A percentile compares a stretch with the other conserved stretches of the same genome.
Conservation (phyloP, 2,797 vertebrate genomes). For the Tadarida brasiliensis region DNA sequence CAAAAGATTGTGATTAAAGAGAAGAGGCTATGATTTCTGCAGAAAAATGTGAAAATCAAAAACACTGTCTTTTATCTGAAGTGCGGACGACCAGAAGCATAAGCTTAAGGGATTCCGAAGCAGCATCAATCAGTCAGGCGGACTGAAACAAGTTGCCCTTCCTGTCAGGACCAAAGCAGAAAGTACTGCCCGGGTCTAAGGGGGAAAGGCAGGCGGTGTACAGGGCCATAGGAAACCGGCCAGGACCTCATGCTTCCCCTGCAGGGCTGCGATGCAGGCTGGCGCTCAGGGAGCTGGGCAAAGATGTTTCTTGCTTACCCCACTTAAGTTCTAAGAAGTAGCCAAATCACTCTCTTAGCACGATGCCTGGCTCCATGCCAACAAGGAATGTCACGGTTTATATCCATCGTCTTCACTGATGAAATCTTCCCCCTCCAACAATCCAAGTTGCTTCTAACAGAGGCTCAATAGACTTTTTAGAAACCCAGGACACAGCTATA, state of each 20-base stretch:
- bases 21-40: constrained; percentile 28
- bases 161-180: constrained; percentile 47
- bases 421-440: constrained; percentile 5
- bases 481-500: background rate
- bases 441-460: background rate
- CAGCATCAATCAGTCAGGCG: constrained; percentile 39
- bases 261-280: background rate
- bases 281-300: background rate
- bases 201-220: background rate
- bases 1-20: constrained; percentile 65
- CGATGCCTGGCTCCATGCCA: background rate
- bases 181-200: background rate
- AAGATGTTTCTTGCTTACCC: background rate
- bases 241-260: background rate
- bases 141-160: constrained; percentile 25
- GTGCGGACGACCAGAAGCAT: background rate
- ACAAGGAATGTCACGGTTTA: constrained; percentile 12
- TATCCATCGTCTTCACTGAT: background rate
- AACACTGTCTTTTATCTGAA: constrained; percentile 61
- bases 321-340: constrained; percentile 11
- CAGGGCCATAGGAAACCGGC: background rate
- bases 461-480: background rate
- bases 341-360: constrained; percentile 23
- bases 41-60: constrained; percentile 71
- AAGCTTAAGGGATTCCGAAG: constrained; percentile 49